These are phyloP conservation scores for Zoanthus gigantus DNA, from an alignment of 92 coral and sea anemone genomes.

Conservation along the genomic window DNA sequence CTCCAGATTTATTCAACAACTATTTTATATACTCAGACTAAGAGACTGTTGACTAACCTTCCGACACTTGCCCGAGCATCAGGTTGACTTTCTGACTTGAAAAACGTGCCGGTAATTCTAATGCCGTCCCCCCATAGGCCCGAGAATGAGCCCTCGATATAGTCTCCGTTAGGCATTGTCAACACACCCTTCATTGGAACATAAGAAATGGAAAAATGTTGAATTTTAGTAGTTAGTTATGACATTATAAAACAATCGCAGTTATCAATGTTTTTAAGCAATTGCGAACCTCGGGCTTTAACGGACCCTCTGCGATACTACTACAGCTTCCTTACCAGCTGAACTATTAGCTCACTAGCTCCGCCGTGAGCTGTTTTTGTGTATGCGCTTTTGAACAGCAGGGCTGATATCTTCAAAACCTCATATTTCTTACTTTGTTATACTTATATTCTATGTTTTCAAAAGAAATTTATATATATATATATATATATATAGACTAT, in stretches of 20 bases:
- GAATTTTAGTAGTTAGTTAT: not conserved
- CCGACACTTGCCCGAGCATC: constrained; percentile 46
- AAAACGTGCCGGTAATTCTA: constrained; percentile 86
- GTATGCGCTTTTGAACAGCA: too few relatives aligned
- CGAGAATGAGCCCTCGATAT: constrained; percentile 86
- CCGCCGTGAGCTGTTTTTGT: too few relatives aligned
- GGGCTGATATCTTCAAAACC: too few relatives aligned
- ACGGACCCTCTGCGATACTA: too few relatives aligned
- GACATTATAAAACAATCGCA: not conserved
- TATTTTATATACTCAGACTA: not conserved
- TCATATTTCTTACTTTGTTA: too few relatives aligned
- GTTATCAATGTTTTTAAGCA: too few relatives aligned
- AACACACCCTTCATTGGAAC: constrained; percentile 76
- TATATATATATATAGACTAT: too few relatives aligned
- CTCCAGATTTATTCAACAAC: not conserved
- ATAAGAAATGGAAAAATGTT: not conserved
- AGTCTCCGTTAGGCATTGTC: constrained; percentile 92
- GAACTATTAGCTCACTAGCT: too few relatives aligned
- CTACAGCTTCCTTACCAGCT: too few relatives aligned
- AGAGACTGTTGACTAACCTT: constrained; percentile 40
- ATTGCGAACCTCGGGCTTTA: too few relatives aligned
- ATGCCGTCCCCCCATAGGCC: constrained; percentile 97
- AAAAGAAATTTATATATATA: too few relatives aligned
- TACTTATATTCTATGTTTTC: too few relatives aligned
- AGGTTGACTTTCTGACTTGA: constrained; percentile 63